Conservation (phyloP, 1,140 invertebrate species). For the Drosophila ambigua region DNA sequence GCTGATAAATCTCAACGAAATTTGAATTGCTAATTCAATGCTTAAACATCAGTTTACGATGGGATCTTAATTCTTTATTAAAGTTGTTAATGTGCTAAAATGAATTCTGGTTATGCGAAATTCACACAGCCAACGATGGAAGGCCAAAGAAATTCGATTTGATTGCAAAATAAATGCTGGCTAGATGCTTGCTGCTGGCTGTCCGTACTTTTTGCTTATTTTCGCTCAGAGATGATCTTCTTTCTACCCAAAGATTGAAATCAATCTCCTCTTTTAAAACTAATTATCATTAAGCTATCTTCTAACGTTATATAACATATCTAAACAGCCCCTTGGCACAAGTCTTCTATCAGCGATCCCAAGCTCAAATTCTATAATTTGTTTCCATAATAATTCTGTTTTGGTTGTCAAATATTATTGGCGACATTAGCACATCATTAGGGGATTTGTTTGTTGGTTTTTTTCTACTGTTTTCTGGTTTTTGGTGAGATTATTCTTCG, state of each 20-base stretch:
- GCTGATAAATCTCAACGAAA: slow-evolving; percentile 35
- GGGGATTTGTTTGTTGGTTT: slow-evolving; percentile 47
- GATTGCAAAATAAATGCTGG: too few species aligned
- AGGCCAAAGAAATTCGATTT: background rate
- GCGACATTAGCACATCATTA: slow-evolving; percentile 75
- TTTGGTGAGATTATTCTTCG: slow-evolving; percentile 26
- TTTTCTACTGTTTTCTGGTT: slow-evolving; percentile 33
- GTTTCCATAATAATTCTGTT: slow-evolving; percentile 55
- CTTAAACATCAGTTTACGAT: slow-evolving; percentile 28
- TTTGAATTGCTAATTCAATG: slow-evolving; percentile 65
- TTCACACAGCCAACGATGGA: slow-evolving; percentile 5
- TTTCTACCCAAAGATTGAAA: too few species aligned
- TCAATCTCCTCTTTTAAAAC: slow-evolving; percentile 1
- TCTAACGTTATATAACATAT: slow-evolving; percentile 11
- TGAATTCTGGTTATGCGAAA: slow-evolving; percentile 26
- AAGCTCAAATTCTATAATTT: slow-evolving; percentile 28
- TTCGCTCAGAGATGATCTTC: too few species aligned
- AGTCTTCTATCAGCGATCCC: background rate
- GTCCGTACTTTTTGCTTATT: too few species aligned
- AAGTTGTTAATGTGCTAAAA: slow-evolving; percentile 37
- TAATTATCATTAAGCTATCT: slow-evolving; percentile 19
- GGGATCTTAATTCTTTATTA: slow-evolving; percentile 59
- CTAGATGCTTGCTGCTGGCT: too few species aligned
- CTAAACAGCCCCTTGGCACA: slow-evolving; percentile 33
- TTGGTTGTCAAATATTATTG: slow-evolving; percentile 59